A percentile compares a stretch with the other conserved stretches of the same genome.
Conservation (phyloP, 2,888 invertebrate genomes). For the Dynastes tityus region DNA sequence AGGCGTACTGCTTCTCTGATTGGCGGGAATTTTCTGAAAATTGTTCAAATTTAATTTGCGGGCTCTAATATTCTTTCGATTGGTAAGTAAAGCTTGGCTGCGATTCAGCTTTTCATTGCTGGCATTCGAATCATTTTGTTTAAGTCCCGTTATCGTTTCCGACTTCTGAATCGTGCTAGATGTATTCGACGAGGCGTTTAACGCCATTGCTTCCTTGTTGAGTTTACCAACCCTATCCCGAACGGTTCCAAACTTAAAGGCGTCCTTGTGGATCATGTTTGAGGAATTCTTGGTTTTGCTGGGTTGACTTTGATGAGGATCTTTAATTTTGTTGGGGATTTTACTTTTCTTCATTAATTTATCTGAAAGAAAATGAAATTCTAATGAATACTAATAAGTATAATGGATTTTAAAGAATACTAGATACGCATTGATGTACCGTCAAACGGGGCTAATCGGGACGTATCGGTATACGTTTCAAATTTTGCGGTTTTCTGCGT, state of each 20-base stretch:
- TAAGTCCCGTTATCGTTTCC: background rate
- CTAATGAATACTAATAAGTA: background rate
- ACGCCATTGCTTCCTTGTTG: background rate
- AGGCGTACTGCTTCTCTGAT: background rate
- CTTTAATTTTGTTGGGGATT: background rate
- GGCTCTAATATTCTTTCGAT: background rate
- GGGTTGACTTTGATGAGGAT: background rate
- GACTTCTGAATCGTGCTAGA: background rate
- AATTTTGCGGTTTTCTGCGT: too few species aligned
- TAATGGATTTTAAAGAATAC: too few species aligned
- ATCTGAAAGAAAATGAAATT: background rate
- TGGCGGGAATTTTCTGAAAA: background rate
- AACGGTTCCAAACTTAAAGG: background rate
- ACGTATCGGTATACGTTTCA: too few species aligned
- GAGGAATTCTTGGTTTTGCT: background rate
- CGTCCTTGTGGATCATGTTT: background rate
- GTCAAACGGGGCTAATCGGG: too few species aligned
- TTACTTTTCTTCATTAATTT: background rate
- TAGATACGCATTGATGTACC: background rate
- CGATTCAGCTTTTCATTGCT: background rate
- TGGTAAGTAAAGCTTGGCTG: background rate
- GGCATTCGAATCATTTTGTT: background rate
- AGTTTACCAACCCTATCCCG: slow-evolving; percentile 16
- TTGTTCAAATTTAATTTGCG: background rate
- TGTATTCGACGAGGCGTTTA: background rate